A percentile compares a stretch with the other conserved stretches of the same genome.
These are phyloP conservation scores for Protophormia terraenovae DNA, from an alignment of 2,888 invertebrate genomes.

Conservation along the genomic window DNA sequence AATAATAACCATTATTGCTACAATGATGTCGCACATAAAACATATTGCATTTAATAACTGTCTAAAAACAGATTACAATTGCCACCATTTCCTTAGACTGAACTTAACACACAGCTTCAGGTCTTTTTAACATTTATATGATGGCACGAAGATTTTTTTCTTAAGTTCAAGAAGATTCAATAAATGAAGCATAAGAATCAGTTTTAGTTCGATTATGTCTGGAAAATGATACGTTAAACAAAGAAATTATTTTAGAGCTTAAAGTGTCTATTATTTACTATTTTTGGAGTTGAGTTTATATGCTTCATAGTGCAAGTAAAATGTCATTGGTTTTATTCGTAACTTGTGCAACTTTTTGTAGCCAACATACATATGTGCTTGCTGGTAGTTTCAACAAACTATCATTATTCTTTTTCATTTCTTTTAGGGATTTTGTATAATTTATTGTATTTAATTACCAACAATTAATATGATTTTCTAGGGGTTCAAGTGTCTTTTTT, in stretches of 20 bases:
- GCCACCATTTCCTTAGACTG: not conserved
- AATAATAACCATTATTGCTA: conserved; percentile 2
- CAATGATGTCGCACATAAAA: conserved; percentile 47
- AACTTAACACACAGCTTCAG: not conserved
- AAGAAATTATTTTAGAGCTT: conserved; percentile 37
- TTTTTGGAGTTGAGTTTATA: not conserved
- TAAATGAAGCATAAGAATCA: conserved; percentile 50
- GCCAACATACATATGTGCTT: not conserved
- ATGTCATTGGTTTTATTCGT: not conserved
- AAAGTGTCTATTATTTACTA: conserved; percentile 12
- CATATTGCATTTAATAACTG: conserved; percentile 58
- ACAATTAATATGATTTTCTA: conserved; percentile 13
- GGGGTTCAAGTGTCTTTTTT: not conserved
- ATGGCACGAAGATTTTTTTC: not conserved
- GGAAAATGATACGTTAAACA: conserved; percentile 64
- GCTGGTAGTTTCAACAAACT: not conserved
- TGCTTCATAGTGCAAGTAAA: conserved; percentile 10
- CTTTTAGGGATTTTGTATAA: conserved; percentile 2
- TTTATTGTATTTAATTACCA: conserved; percentile 43
- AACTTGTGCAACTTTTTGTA: not conserved
- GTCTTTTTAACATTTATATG: not conserved
- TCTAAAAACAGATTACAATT: conserved; percentile 24
- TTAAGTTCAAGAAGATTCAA: no score
- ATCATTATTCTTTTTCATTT: conserved; percentile 3
- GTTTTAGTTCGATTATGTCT: conserved; percentile 62